phyloP scores from a whole-genome alignment of 2,797 vertebrate species.

The Arnoldichthys spilopterus region DNA sequence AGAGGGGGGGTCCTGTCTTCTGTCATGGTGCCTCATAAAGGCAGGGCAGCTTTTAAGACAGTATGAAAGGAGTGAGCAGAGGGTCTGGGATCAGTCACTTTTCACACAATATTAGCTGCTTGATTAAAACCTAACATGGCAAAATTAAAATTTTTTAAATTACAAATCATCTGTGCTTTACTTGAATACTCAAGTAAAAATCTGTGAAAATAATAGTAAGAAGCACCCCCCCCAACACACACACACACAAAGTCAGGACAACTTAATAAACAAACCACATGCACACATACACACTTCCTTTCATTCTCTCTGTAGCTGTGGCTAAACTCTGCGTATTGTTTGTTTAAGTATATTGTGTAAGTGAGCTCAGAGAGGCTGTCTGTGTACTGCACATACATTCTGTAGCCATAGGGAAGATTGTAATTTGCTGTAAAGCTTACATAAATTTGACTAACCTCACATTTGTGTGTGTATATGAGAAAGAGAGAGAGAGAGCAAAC shows the following conservation, averaged over 20 bases:
- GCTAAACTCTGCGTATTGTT: constrained; percentile 7
- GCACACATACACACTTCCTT: constrained; percentile 54
- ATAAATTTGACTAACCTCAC: background rate
- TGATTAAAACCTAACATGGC: too few relatives aligned
- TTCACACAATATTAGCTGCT: too few relatives aligned
- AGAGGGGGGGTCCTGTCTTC: background rate
- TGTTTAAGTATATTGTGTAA: constrained; percentile 6
- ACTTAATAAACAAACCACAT: background rate
- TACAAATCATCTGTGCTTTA: too few relatives aligned
- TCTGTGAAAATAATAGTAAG: too few relatives aligned
- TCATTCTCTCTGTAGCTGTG: constrained; percentile 46
- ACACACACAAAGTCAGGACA: background rate
- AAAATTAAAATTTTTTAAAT: too few relatives aligned
- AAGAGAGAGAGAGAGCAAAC: background rate
- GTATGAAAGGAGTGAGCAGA: background rate
- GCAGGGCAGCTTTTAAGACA: background rate
- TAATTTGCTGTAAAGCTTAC: background rate
- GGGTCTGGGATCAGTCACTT: background rate
- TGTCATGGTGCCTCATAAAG: background rate
- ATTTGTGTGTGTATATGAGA: background rate
- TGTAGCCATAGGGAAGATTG: constrained; percentile 5
- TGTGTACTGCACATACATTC: background rate
- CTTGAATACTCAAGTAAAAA: too few relatives aligned
- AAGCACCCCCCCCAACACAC: too few relatives aligned
- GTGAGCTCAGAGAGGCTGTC: background rate